Evolutionary conservation across 2,113 vertebrate species (phyloP).

Genomic region (Mobula hypostoma): DNA sequence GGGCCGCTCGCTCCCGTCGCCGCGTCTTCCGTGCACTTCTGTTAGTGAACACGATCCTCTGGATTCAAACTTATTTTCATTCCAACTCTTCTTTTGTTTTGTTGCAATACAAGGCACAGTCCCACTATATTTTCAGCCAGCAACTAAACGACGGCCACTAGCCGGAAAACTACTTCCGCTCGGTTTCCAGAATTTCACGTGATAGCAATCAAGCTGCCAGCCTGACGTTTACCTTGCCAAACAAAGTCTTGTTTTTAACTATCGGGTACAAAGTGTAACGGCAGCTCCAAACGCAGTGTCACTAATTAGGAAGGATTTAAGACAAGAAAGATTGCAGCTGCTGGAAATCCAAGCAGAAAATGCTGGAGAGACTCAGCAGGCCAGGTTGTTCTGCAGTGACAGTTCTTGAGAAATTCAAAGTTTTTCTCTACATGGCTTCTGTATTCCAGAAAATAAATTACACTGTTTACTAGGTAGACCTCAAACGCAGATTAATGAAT

Average conservation of each 20-base stretch:
- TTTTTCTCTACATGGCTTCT: no score
- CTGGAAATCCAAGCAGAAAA: no score
- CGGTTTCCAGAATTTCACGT: conserved; percentile 11
- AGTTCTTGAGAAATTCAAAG: no score
- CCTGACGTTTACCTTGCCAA: not conserved
- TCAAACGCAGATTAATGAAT: no score
- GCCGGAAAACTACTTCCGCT: not conserved
- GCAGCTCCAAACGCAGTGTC: not conserved
- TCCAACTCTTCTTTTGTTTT: not conserved
- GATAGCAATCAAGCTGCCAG: not conserved
- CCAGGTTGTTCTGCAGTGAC: not conserved
- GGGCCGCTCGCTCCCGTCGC: not conserved
- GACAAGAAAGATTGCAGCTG: no score
- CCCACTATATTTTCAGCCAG: no score
- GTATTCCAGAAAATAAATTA: no score
- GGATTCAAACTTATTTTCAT: not conserved
- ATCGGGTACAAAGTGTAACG: not conserved
- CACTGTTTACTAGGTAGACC: no score
- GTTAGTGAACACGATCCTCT: not conserved
- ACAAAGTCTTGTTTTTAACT: not conserved
- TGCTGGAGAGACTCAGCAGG: no score
- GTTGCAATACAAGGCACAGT: no score
- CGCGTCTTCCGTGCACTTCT: not conserved
- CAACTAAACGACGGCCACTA: not conserved
- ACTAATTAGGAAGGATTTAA: not conserved